Evolutionary conservation across 2,797 vertebrate genomes (phyloP), one percentile per base, ranked within the genome.

Genomic region (Oreortyx pictus): DNA sequence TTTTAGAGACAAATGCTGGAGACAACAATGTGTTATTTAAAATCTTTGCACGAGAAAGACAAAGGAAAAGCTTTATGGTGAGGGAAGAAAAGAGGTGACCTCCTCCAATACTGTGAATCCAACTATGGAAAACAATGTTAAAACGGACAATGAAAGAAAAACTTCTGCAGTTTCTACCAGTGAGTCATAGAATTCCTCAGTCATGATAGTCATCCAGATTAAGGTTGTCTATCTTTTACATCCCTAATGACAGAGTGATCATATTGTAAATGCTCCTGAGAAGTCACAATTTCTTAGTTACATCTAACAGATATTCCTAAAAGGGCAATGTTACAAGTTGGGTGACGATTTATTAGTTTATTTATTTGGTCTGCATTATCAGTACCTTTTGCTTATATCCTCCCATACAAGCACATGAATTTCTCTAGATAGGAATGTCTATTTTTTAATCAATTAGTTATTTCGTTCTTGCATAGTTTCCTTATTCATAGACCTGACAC

Each of bases 371-470:
- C 39, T 81, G 6, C 22, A 15, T 81, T 86, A 75, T 52, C 7
- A 12, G 22, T 47, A 82, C 41, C 6, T 88, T 46, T 80, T 68
- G 80, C 54, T 86, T 87, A 25, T 46, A 47, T 25, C 37, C 2
- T 78, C 23, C 33, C 33, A 50, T 68, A 89, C 23, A 44, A 75
- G 37, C 27, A 57, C n/a, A 78, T 87, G 47, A 41, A 43, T 66
- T 39, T 72, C 4, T 75, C 39, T 72, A 76, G 67, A 59, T 14
- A 74, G 8, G 14, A 78, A 35, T 14, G 3, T 73, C 61, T 78
- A 14, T 9, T 92, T 92, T 91, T 88, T 70, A 77, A 66, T 70
- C 3, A 78, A 17, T 44, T 81, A 77, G 78, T 80, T 13, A 60
- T 79, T 72, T 77, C 59, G 9, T 33, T 74, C 52, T 82, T 77